phyloP scores from a whole-genome alignment of 1,140 invertebrate genomes.

The Brachionus manjavacas region DNA sequence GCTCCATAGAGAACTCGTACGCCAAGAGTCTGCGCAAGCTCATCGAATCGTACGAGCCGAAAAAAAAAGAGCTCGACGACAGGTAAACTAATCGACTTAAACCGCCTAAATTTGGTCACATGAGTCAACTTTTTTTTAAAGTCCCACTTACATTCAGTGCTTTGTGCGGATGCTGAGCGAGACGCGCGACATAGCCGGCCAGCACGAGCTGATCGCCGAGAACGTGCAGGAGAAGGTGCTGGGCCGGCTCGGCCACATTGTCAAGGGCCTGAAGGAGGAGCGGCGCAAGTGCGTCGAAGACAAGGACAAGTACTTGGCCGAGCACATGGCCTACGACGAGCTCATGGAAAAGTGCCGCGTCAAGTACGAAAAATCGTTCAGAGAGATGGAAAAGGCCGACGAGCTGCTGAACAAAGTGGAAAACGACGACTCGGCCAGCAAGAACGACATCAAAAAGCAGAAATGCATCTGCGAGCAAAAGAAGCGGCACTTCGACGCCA shows the following conservation, averaged over 20 bases:
- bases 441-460: conserved; percentile 41
- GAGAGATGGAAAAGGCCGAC: conserved; percentile 27
- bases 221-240: conserved; percentile 17
- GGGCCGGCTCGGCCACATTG: not conserved
- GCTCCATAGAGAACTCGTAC: conserved; percentile 33
- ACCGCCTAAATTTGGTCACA: too few species aligned
- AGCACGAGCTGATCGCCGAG: conserved; percentile 42
- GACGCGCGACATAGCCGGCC: conserved; percentile 11
- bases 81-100: too few species aligned
- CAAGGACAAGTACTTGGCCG: conserved; percentile 8
- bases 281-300: conserved; percentile 32
- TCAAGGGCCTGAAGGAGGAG: not conserved
- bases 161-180: not conserved
- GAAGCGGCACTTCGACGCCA: not conserved
- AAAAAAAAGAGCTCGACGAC: not conserved
- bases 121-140: too few species aligned
- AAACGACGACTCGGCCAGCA: conserved; percentile 39
- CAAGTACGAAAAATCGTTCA: conserved; percentile 21
- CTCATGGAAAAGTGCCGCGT: not conserved
- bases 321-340: conserved; percentile 5
- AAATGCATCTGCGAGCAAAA: not conserved
- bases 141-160: not conserved
- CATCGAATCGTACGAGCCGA: conserved; percentile 1
- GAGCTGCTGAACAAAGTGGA: not conserved
- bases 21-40: conserved; percentile 13